A percentile compares a stretch with the other conserved stretches of the same genome.
These are phyloP conservation scores for Drosophila nigrodunni DNA, from an alignment of 1,140 invertebrate genomes.

Conservation along the genomic window DNA sequence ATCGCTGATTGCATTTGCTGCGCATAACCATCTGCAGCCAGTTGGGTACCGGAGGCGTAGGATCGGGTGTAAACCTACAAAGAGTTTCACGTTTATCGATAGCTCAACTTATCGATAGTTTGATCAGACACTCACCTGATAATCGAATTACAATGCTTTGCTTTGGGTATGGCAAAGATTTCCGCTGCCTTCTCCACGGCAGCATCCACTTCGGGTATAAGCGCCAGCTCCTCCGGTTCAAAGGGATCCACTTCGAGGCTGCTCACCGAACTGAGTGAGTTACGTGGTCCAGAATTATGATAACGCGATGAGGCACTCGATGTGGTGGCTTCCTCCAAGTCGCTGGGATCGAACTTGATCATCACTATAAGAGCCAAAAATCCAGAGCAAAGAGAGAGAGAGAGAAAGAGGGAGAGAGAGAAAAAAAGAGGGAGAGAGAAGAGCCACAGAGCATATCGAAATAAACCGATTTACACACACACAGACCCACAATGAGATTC, in stretches of 20 bases:
- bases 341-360: constrained; percentile 78
- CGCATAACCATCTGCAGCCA: constrained; percentile 84
- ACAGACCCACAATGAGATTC: constrained; percentile 46
- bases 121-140: constrained; percentile 62
- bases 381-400: not conserved
- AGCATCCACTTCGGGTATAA: constrained; percentile 70
- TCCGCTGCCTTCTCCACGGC: constrained; percentile 71
- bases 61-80: constrained; percentile 77
- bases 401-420: constrained; percentile 31
- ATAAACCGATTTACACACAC: constrained; percentile 74
- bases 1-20: constrained; percentile 76
- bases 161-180: constrained; percentile 71
- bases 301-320: constrained; percentile 35
- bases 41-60: constrained; percentile 74
- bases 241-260: constrained; percentile 67
- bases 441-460: constrained; percentile 80
- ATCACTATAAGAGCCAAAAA: constrained; percentile 75
- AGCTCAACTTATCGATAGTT: not conserved
- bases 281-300: constrained; percentile 43
- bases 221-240: constrained; percentile 60
- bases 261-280: constrained; percentile 70
- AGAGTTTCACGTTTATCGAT: not conserved
- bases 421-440: constrained; percentile 62
- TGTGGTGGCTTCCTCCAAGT: constrained; percentile 61
- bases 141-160: constrained; percentile 72